Evolutionary conservation across 2,888 invertebrate genomes (phyloP), one percentile per base, ranked within the genome.

Genomic region (Laothoe populi): DNA sequence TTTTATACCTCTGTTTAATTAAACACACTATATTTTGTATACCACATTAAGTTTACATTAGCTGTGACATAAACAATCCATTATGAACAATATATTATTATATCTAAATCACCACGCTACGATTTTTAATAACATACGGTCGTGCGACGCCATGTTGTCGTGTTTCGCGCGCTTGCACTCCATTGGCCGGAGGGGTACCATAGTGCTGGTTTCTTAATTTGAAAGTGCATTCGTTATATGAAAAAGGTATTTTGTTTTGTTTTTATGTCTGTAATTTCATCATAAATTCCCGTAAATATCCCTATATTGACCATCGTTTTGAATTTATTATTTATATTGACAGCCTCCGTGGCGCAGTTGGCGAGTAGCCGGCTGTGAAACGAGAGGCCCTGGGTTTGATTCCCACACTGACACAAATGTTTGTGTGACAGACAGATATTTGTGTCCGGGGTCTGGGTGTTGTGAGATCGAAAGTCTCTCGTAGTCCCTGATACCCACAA

Each of bases 21-120:
- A 31, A 31, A 35, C 35, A 53, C 10, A 35, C 19, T 31, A 35
- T 53, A 53, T 53, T 53, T 53, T 35, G 53, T 53, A 53, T 35
- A 53, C 53, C 31, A 31, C 16, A 16, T 11, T 26, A 46, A 66
- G 73, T 79, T 77, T 73, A 73, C 66, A 72, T 64, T 73, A 63
- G n/a, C 45, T 64, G 62, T 58, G 62, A 53, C 61, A 53, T 64
- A 66, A 72, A 76, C 70, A 73, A 70, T 70, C 58, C 40, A 73
- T 75, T 72, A 65, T 67, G 68, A 68, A 70, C 69, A n/a, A n/a
- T 72, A 66, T 64, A 63, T 74, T 72, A 71, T 70, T 64, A 65
- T 65, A 65, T 70, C 66, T 72, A 73, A 68, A 63, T 66, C 60
- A 26, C 59, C 11, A 21, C 19, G 49, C 26, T 42, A 42, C 38